phyloP scores from a whole-genome alignment of 2,113 vertebrate genomes.

The Chloroceryle aenea region DNA sequence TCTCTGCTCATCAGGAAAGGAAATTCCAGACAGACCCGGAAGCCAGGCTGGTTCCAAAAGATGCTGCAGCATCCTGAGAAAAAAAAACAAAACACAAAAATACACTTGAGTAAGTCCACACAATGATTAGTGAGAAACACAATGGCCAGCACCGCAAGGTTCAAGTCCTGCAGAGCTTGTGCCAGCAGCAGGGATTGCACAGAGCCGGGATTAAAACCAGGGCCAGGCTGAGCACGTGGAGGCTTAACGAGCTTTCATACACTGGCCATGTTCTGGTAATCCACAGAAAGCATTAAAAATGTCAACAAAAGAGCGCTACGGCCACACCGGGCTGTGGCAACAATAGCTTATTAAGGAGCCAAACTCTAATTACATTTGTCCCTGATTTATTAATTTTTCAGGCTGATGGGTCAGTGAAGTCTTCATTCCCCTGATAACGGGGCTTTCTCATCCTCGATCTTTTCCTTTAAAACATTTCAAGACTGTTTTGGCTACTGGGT shows the following conservation, averaged over 20 bases:
- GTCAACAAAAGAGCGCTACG: neutral
- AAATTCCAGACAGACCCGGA: neutral
- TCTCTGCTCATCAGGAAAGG: neutral
- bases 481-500: neutral
- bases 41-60: neutral
- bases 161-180: neutral
- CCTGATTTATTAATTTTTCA: neutral
- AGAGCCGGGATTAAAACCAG: neutral
- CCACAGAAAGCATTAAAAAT: constrained; percentile 29
- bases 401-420: neutral
- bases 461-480: neutral
- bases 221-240: constrained; percentile 47
- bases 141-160: neutral
- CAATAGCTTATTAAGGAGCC: neutral
- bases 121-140: neutral
- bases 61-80: neutral
- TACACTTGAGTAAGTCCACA: constrained; percentile 23
- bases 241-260: constrained; percentile 9
- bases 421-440: neutral
- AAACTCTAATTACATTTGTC: neutral
- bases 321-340: neutral
- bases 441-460: fast-evolving
- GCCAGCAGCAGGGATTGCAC: constrained; percentile 49
- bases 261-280: constrained; percentile 1
- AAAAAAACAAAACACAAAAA: neutral